Base-by-base conservation (phyloP, 2,797 vertebrate species). In the Alauda arvensis region DNA sequence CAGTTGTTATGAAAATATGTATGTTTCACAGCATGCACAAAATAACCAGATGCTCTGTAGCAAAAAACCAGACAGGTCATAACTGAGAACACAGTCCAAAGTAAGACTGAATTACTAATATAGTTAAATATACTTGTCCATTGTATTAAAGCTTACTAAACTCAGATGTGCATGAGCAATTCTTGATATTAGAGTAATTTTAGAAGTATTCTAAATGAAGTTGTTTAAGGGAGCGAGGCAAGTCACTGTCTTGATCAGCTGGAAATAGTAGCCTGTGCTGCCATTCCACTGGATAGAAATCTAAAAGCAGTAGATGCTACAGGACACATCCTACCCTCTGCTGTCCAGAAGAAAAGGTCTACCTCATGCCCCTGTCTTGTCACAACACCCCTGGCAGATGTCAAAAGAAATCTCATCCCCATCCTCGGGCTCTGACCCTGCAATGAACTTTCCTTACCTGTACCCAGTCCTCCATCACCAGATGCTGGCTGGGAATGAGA, bases 131-230 rank as follows among this genome's bases (percentile, higher is more conserved):
- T 4, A 17, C 14, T 4, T 45, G 42, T n/a, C 31, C 42, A 6
- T 53, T 78, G 43, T 5, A 26, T 31, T 55, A 76, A 78, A 69
- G 33, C 19, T 72, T 18, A 4, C 28, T 24, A 20, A 72, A 87
- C 31, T 1, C 5, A 39, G 1, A 0, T 39, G 13, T 24, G 9
- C 2, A 3, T 2, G 3, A 23, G 5, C 10, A 80, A 7, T 37
- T 40, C 4, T 28, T 56, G 40, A 79, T 62, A 37, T 56, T 2
- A 61, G 2, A 42, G 6, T 8, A 18, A 55, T 77, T 68, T 53
- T 18, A 39, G 25, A 61, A 65, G 14, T 43, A 39, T 28, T 71
- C 5, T 37, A 61, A 80, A 65, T 19, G 2, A 70, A 52, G 6
- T 40, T 74, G 46, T 63, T 74, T 48, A 31, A 25, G 17, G 14